Evolutionary conservation across 2,113 vertebrate species (phyloP).

Genomic region (Macrotis lagotis): DNA sequence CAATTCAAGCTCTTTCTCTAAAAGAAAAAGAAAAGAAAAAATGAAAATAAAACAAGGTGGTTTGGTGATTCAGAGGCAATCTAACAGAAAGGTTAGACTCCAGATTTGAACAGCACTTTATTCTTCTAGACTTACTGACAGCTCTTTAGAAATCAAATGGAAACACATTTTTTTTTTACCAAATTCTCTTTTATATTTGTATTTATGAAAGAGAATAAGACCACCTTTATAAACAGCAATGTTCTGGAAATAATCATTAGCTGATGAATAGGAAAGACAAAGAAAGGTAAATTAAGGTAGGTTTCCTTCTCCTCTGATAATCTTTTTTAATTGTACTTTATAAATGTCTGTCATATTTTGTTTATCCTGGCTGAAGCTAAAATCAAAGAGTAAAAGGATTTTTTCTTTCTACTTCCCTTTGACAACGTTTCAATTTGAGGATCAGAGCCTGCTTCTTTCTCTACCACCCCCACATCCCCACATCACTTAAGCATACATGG

Average conservation of each 20-base stretch:
- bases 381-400: constrained; percentile 74
- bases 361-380: constrained; percentile 44
- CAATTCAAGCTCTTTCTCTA: neutral
- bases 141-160: neutral
- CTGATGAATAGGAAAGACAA: constrained; percentile 41
- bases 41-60: neutral
- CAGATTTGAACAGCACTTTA: neutral
- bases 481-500: accelerated
- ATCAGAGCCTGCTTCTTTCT: neutral
- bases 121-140: neutral
- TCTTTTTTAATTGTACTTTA: constrained; percentile 78
- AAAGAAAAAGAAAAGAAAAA: neutral
- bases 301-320: constrained; percentile 73
- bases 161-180: accelerated
- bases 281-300: constrained; percentile 61
- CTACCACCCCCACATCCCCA: neutral
- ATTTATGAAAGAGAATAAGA: constrained; percentile 59
- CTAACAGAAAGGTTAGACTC: neutral
- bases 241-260: constrained; percentile 55
- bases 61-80: neutral
- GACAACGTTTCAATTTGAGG: constrained; percentile 63
- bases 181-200: constrained; percentile 42
- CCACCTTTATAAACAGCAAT: constrained; percentile 60
- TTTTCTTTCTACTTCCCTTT: constrained; percentile 4
- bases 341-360: constrained; percentile 66